Percentiles rank a stretch among this genome's conserved stretches.
Evolutionary conservation across 1,140 invertebrate genomes (phyloP).

Genomic region (Leptinotarsa undecemlineata): DNA sequence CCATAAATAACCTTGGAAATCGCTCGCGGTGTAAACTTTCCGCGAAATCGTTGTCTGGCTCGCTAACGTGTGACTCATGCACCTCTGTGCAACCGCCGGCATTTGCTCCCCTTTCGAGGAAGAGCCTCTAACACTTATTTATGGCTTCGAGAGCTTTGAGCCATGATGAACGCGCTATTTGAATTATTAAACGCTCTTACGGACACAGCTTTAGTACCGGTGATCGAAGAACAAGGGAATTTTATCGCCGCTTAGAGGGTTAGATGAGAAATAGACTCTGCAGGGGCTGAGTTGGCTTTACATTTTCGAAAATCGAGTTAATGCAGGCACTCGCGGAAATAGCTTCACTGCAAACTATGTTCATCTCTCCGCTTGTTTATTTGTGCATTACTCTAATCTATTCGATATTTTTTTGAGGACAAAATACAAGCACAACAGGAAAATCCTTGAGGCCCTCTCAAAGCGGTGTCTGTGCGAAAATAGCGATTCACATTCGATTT

Average conservation of each 20-base stretch:
- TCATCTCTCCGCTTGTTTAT: too few species aligned
- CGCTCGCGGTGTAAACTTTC: neutral
- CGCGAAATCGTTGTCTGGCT: neutral
- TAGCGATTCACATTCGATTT: too few species aligned
- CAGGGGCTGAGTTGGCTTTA: neutral
- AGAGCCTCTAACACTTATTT: neutral
- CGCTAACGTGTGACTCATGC: constrained; percentile 1
- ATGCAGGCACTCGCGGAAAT: too few species aligned
- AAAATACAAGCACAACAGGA: too few species aligned
- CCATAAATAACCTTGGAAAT: constrained; percentile 1
- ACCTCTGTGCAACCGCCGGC: neutral
- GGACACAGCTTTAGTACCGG: neutral
- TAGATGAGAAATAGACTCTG: neutral
- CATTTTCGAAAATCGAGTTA: too few species aligned
- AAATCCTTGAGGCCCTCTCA: too few species aligned
- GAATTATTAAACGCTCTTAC: constrained; percentile 1
- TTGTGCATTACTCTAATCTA: too few species aligned
- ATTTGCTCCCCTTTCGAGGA: neutral
- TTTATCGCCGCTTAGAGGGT: neutral
- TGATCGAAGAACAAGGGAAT: neutral
- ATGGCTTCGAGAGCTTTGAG: neutral
- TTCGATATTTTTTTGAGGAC: too few species aligned
- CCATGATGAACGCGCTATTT: constrained; percentile 5
- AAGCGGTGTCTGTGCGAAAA: too few species aligned
- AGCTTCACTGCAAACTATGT: too few species aligned